phyloP scores from a whole-genome alignment of 2,797 vertebrate genomes.

The Huso huso region DNA sequence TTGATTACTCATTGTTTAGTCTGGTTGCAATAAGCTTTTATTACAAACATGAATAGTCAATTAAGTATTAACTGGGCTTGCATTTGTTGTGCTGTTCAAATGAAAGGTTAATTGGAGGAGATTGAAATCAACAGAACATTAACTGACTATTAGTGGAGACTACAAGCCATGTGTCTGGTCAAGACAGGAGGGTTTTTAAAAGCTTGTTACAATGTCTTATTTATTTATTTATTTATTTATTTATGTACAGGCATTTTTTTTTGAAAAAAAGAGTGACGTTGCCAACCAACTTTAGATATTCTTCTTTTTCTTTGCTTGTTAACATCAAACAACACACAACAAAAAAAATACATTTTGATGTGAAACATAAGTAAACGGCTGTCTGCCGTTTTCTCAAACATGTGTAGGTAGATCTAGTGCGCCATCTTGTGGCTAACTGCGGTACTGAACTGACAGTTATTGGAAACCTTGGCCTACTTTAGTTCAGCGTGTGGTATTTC shows the following conservation, averaged over 20 bases:
- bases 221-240: conserved; percentile 22
- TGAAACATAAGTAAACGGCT: conserved; percentile 50
- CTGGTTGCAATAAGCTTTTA: conserved; percentile 69
- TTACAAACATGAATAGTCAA: conserved; percentile 61
- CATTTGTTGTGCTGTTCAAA: conserved; percentile 36
- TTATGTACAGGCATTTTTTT: too few relatives aligned
- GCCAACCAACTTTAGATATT: too few relatives aligned
- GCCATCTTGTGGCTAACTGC: conserved; percentile 50
- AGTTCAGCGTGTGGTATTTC: conserved; percentile 17
- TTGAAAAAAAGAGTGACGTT: not conserved
- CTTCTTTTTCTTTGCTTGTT: too few relatives aligned
- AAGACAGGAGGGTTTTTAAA: conserved; percentile 8
- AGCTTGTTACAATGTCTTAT: conserved; percentile 31
- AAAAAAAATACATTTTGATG: conserved; percentile 37
- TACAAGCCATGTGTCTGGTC: conserved; percentile 20
- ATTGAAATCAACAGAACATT: conserved; percentile 49
- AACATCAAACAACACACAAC: conserved; percentile 1
- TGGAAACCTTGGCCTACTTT: conserved; percentile 54
- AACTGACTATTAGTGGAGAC: conserved; percentile 47
- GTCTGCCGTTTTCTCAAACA: conserved; percentile 24
- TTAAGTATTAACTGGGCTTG: conserved; percentile 54
- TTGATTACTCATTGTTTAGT: conserved; percentile 55
- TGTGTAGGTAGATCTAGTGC: conserved; percentile 45
- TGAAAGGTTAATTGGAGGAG: conserved; percentile 54
- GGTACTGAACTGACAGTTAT: conserved; percentile 31